These are phyloP conservation scores for Poecilia velifera DNA, from an alignment of 2,797 vertebrate genomes.

Conservation along the genomic window DNA sequence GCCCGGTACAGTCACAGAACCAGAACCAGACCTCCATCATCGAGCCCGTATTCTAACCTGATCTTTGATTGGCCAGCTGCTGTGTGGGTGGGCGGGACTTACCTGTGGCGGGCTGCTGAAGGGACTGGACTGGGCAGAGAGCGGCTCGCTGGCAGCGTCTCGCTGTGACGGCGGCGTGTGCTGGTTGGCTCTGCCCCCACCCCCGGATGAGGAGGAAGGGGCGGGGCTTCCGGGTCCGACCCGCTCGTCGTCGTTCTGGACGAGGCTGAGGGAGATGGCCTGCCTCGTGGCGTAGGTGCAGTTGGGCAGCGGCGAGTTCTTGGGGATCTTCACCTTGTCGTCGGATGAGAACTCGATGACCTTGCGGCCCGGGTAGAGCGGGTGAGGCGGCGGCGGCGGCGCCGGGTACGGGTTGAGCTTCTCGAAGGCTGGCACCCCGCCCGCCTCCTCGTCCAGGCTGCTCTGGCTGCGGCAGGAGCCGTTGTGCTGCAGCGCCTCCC, in stretches of 20 bases:
- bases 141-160: conserved; percentile 62
- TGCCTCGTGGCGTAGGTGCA: conserved; percentile 96
- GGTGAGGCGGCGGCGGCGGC: conserved; percentile 86
- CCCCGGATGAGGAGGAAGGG: conserved; percentile 65
- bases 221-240: conserved; percentile 82
- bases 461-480: conserved; percentile 83
- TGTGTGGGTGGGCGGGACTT: not conserved
- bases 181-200: conserved; percentile 47
- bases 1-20: not conserved
- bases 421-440: conserved; percentile 82
- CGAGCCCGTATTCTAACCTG: not conserved
- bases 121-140: conserved; percentile 85
- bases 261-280: conserved; percentile 95
- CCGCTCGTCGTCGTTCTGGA: conserved; percentile 84
- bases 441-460: conserved; percentile 79
- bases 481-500: conserved; percentile 79
- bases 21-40: not conserved
- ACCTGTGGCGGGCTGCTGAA: conserved; percentile 87
- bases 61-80: not conserved
- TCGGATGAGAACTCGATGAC: conserved; percentile 95
- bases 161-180: conserved; percentile 55
- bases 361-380: conserved; percentile 91
- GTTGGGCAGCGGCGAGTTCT: conserved; percentile 95
- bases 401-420: conserved; percentile 93
- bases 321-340: conserved; percentile 95